phyloP scores from a whole-genome alignment of 2,888 invertebrate species.

The Drosophila neutralis region DNA sequence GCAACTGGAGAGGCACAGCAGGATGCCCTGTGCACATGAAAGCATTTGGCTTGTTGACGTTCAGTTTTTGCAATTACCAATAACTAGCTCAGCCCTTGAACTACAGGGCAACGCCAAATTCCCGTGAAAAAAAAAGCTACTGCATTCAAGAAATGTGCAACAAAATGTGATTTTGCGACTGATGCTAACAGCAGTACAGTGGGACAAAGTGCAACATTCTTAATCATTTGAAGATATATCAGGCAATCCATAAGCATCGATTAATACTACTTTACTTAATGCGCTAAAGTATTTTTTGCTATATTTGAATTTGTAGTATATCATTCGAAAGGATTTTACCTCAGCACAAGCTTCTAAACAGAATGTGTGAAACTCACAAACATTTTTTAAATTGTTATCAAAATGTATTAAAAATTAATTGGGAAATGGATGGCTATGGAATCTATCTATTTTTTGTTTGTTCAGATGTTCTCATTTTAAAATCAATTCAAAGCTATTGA shows the following conservation, averaged over 20 bases:
- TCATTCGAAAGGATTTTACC: not conserved
- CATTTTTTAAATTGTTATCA: not conserved
- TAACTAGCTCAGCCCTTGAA: slow-evolving; percentile 54
- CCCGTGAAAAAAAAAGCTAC: slow-evolving; percentile 22
- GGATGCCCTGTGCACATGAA: slow-evolving; percentile 6
- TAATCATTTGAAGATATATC: not conserved
- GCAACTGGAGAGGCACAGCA: not conserved
- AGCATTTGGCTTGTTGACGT: slow-evolving; percentile 33
- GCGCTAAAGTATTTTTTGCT: not conserved
- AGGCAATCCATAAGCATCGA: not conserved
- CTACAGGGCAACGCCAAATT: slow-evolving; percentile 20
- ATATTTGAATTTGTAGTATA: not conserved
- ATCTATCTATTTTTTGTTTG: not conserved
- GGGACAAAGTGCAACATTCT: slow-evolving; percentile 12
- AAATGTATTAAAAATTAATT: not conserved
- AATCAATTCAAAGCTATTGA: not conserved
- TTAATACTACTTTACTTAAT: not conserved
- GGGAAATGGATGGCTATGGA: not conserved
- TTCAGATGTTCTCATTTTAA: not conserved
- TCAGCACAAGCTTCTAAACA: no score
- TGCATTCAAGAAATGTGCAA: slow-evolving; percentile 31
- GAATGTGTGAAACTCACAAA: not conserved
- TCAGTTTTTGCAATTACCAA: slow-evolving; percentile 22
- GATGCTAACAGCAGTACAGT: slow-evolving; percentile 36
- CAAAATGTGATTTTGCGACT: slow-evolving; percentile 15